Evolutionary conservation across 1,140 invertebrate species (phyloP), one percentile per base, ranked within the genome.

Genomic region (Alviniconcha marisindica): DNA sequence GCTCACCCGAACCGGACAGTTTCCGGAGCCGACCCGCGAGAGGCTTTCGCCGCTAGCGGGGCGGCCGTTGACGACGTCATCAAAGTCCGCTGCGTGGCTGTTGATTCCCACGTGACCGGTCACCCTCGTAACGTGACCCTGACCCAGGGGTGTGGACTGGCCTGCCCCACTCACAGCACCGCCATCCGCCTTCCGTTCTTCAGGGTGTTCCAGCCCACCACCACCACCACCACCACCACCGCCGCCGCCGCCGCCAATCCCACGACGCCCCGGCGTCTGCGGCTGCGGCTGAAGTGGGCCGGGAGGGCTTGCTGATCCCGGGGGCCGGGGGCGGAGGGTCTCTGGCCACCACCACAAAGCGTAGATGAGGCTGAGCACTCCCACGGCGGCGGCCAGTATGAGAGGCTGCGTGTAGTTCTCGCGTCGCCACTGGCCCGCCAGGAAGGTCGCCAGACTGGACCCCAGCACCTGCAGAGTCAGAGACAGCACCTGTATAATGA

Each of bases 281-380:
- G n/a, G 48, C 10, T 51, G 48, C 21, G 48, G 48, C 21, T 7
- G 48, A 12, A 21, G 48, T 51, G 48, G 48, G 7, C 10, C 10
- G 21, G 48, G 48, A 12, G 48, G 48, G 48, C 14, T 31, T 14
- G 60, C 28, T 7, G 60, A 28, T 66, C 5, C 7, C 1, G 31
- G 66, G 71, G 71, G 36, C 5, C 24, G 73, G 36, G 0, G 1
- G 38, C 36, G 60, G 56, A 1, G 60, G 40, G 60, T 80, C 40
- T 80, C 78, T 14, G 78, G 78, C 54, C 54, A 31, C 21, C 4
- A 33, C 78, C 78, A 80, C 15, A 80, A 60, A 15, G 78, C 56
- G 56, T 31, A 80, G 10, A 66, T 60, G 14, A 80, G n/a, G 10
- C 33, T 40, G 40, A 66, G 3, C 21, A 80, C 36, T 14, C 56